Conservation (phyloP, 35 echinoderm and acorn worm genomes). For the Apostichopus parvimensis region DNA sequence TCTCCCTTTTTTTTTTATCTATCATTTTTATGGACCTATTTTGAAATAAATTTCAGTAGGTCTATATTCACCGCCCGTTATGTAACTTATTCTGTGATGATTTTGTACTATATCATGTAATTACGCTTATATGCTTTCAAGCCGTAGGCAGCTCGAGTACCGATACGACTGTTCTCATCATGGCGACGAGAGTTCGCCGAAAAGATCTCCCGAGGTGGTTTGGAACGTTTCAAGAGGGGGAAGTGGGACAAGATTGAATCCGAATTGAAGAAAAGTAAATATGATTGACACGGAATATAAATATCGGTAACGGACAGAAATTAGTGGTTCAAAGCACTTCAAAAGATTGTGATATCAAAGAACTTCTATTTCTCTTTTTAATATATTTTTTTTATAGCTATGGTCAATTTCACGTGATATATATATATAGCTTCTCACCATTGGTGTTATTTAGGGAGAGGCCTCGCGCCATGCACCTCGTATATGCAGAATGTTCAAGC, state of each 20-base stretch:
- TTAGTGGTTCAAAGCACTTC: not conserved
- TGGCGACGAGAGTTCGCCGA: not conserved
- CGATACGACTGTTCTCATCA: not conserved
- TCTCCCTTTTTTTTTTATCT: not conserved
- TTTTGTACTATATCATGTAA: not conserved
- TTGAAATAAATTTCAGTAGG: not conserved
- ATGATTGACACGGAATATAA: conserved; percentile 40
- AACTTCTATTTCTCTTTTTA: not conserved
- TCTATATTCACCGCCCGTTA: not conserved
- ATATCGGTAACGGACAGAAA: not conserved
- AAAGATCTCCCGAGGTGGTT: conserved; percentile 17
- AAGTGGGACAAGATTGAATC: conserved; percentile 30
- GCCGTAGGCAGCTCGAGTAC: not conserved
- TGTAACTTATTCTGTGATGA: conserved; percentile 1
- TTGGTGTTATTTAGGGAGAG: no score
- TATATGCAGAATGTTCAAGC: no score
- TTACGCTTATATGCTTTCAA: not conserved
- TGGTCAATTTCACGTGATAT: not conserved
- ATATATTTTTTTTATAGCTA: not conserved
- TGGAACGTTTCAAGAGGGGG: conserved; percentile 7
- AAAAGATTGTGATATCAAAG: not conserved
- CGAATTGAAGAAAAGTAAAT: conserved; percentile 16
- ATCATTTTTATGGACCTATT: not conserved
- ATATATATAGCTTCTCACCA: no score
- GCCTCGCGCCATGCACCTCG: no score